Conservation (phyloP, 2,797 vertebrate genomes). For the Phylloscopus collybita region DNA sequence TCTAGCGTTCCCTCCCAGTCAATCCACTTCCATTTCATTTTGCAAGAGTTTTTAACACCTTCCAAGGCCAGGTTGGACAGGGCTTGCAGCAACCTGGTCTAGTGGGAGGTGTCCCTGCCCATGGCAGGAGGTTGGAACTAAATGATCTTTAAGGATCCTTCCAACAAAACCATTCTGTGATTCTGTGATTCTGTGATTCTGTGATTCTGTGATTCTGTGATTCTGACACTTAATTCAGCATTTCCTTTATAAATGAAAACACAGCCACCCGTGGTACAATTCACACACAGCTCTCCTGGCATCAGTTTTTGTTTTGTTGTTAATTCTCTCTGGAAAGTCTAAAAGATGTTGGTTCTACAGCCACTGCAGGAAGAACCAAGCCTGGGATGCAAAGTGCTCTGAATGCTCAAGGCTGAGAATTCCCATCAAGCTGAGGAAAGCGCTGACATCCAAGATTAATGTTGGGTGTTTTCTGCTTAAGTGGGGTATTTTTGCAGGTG, state of each 20-base stretch:
- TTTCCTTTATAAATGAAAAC: not conserved
- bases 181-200: too few relatives aligned
- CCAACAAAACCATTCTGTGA: not conserved
- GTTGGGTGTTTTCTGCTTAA: slow-evolving; percentile 8
- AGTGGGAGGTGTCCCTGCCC: not conserved
- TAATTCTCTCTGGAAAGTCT: not conserved
- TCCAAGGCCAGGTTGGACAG: not conserved
- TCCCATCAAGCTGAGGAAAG: slow-evolving; percentile 33
- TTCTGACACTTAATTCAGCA: not conserved
- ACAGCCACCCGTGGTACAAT: not conserved
- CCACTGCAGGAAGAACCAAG: slow-evolving; percentile 18
- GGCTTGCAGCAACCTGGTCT: not conserved
- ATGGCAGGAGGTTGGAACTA: not conserved
- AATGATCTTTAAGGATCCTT: not conserved
- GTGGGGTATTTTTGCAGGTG: slow-evolving; percentile 39
- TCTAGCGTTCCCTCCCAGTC: not conserved
- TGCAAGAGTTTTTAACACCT: not conserved
- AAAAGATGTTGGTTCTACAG: not conserved
- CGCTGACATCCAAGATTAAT: slow-evolving; percentile 15
- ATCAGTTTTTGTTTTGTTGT: not conserved
- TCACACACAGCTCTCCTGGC: not conserved
- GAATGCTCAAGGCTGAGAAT: slow-evolving; percentile 3
- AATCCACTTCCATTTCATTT: not conserved
- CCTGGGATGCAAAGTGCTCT: not conserved
- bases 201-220: too few relatives aligned